Evolutionary conservation across 35 echinoderm and acorn worm genomes (phyloP).

Genomic region (Apostichopus parvimensis): DNA sequence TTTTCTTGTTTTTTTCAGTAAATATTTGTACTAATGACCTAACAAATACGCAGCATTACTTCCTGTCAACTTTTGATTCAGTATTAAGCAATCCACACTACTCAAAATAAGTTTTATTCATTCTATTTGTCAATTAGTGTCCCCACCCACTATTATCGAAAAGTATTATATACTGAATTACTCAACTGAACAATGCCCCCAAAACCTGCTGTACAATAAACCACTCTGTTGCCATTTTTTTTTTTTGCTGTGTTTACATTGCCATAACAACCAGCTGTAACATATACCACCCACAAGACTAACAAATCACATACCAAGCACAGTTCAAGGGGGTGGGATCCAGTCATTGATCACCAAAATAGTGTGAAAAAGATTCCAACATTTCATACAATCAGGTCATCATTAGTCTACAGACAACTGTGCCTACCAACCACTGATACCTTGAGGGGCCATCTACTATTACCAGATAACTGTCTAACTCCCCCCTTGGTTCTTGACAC

Average conservation of each 20-base stretch:
- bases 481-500: no score
- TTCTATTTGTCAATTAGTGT: no score
- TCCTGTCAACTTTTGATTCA: no score
- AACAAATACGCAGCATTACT: no score
- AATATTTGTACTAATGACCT: no score
- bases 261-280: conserved; percentile 42
- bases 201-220: no score
- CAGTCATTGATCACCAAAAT: conserved; percentile 15
- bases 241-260: not conserved
- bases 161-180: no score
- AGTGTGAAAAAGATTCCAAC: conserved; percentile 47
- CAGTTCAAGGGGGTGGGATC: conserved; percentile 29
- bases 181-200: no score
- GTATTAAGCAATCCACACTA: no score
- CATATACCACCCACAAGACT: conserved; percentile 50
- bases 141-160: no score
- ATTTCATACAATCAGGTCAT: conserved; percentile 3
- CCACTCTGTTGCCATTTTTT: not conserved
- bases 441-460: conserved; percentile 38
- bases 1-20: no score
- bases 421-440: conserved; percentile 9
- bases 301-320: conserved; percentile 44
- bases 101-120: no score
- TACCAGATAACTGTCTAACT: not conserved
- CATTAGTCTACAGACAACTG: not conserved